Evolutionary conservation across 1,140 invertebrate species (phyloP).

Genomic region (Lucilia sericata): DNA sequence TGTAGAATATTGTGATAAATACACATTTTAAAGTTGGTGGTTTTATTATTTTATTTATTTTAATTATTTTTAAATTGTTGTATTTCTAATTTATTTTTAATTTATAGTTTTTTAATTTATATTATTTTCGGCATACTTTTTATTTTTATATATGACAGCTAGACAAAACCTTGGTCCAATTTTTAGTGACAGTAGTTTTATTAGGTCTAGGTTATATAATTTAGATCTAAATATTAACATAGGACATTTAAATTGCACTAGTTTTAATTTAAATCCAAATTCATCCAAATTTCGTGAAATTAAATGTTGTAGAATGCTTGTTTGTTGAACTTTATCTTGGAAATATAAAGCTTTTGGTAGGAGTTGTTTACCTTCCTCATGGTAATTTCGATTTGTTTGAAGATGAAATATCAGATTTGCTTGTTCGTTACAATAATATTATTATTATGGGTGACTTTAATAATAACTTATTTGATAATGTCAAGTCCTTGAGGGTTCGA

Average conservation of each 20-base stretch:
- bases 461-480: neutral
- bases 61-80: no score
- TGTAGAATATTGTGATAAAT: no score
- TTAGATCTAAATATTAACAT: neutral
- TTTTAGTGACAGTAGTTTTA: no score
- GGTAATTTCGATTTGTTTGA: neutral
- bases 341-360: neutral
- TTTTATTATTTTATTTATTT: no score
- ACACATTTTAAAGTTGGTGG: no score
- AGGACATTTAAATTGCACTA: neutral
- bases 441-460: conserved; percentile 19
- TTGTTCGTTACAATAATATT: neutral
- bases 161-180: no score
- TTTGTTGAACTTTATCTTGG: neutral
- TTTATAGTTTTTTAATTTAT: no score
- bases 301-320: neutral
- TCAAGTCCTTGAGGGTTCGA: neutral
- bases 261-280: neutral
- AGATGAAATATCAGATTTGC: neutral
- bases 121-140: no score
- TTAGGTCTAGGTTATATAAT: neutral
- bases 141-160: no score
- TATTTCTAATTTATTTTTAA: no score
- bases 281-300: neutral
- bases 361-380: neutral